Percentiles rank a stretch among this genome's conserved stretches.
phyloP scores from a whole-genome alignment of 2,797 vertebrate genomes.

The Parambassis ranga region DNA sequence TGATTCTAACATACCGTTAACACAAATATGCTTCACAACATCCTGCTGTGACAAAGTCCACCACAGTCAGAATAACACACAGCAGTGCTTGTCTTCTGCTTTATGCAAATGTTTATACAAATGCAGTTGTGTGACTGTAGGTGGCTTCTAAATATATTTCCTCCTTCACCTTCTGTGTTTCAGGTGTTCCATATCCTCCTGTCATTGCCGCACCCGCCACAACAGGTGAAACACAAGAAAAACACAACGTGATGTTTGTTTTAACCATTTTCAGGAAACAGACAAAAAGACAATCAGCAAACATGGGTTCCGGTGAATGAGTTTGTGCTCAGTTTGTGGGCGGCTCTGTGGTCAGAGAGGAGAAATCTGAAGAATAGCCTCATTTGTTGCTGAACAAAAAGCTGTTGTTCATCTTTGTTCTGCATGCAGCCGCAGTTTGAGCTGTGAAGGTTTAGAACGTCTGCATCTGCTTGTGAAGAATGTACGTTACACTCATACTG shows the following conservation, averaged over 20 bases:
- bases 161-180: not conserved
- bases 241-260: not conserved
- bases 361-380: conserved; percentile 10
- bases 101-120: not conserved
- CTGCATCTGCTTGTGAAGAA: no score
- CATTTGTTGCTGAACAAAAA: conserved; percentile 28
- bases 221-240: conserved; percentile 35
- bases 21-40: no score
- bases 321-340: not conserved
- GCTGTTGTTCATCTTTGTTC: conserved; percentile 11
- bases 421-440: not conserved
- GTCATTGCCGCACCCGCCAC: not conserved
- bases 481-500: no score
- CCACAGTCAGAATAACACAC: not conserved
- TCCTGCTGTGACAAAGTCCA: no score
- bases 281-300: no score
- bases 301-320: no score
- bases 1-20: no score
- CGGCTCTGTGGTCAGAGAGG: not conserved
- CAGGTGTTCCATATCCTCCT: conserved; percentile 18
- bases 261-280: not conserved
- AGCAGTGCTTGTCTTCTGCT: no score
- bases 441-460: no score
- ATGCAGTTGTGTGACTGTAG: not conserved
- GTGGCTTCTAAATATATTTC: not conserved